Base-by-base conservation (phyloP, 2,888 invertebrate species). In the Piscicola geometra region DNA sequence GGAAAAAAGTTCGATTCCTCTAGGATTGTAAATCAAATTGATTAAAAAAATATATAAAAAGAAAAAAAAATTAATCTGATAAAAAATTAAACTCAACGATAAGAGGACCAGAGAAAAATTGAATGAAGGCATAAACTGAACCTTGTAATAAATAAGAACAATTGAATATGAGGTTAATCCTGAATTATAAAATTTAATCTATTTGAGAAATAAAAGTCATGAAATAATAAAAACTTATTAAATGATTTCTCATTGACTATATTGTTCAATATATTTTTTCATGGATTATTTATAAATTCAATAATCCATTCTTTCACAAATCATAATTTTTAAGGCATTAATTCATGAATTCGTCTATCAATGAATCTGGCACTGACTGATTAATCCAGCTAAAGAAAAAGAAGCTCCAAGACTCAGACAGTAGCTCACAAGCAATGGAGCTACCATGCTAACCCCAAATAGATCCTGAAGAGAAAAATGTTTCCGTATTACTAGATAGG, bases 91-190 rank as follows among this genome's bases (percentile, higher is more conserved):
- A n/a, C 81, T 82, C 81, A 80, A 85, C 84, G 72, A 85, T 78
- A 2, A 83, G 47, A 25, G 85, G 85, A 76, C 85, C 83, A 12
- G 84, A 83, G 75, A 85, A 79, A 41, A 86, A 79, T 79, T 86
- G 85, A n/a, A 85, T 75, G 21, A 81, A 82, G 52, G 85, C 85
- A 81, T 86, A 86, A 1, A 82, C 77, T 35, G 85, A 85, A 3
- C 84, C 84, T 84, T 76, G 28, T 79, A 81, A 69, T 41, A 56
- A 69, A 52, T 41, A 50, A 33, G 12, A n/a, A n/a, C n/a, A n/a
- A n/a, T n/a, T n/a, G n/a, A n/a, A n/a, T n/a, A n/a, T n/a, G n/a
- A n/a, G n/a, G n/a, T n/a, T n/a, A n/a, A n/a, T n/a, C n/a, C n/a
- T n/a, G n/a, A n/a, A n/a, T n/a, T n/a, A n/a, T n/a, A n/a, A n/a